Percentiles rank a stretch among this genome's conserved stretches.
Conservation (phyloP, 2,113 vertebrate species). For the Dryoscopus gambensis region DNA sequence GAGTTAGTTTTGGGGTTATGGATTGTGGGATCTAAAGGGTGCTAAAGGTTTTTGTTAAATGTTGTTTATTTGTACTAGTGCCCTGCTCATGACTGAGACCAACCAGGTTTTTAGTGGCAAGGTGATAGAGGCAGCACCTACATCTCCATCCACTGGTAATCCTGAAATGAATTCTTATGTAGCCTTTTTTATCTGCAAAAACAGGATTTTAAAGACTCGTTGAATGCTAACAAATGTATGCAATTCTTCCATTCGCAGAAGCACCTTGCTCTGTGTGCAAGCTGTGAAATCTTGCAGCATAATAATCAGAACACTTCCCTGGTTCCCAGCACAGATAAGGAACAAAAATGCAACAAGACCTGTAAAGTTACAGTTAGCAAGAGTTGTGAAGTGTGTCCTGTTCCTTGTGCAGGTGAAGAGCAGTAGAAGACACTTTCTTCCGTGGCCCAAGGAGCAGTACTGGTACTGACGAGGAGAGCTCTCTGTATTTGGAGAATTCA, state of each 20-base stretch:
- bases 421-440: not conserved
- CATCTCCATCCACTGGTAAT: not conserved
- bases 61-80: not conserved
- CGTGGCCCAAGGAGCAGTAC: not conserved
- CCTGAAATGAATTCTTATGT: constrained; percentile 46
- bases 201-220: constrained; percentile 55
- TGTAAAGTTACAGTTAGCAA: not conserved
- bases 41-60: constrained; percentile 18
- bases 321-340: constrained; percentile 47
- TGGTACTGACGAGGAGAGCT: not conserved
- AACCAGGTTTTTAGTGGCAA: constrained; percentile 18
- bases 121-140: constrained; percentile 28
- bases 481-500: not conserved
- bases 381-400: not conserved
- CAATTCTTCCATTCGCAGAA: constrained; percentile 67
- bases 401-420: not conserved
- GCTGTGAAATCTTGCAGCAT: constrained; percentile 44
- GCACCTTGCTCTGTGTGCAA: constrained; percentile 52
- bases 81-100: not conserved
- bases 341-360: constrained; percentile 8
- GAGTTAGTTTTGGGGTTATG: constrained; percentile 22
- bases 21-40: constrained; percentile 21
- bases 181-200: constrained; percentile 65
- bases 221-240: constrained; percentile 73
- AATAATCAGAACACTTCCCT: constrained; percentile 32